A percentile compares a stretch with the other conserved stretches of the same genome.
These are phyloP conservation scores for Temnothorax ravouxi DNA, from an alignment of 2,888 invertebrate genomes.

Conservation along the genomic window DNA sequence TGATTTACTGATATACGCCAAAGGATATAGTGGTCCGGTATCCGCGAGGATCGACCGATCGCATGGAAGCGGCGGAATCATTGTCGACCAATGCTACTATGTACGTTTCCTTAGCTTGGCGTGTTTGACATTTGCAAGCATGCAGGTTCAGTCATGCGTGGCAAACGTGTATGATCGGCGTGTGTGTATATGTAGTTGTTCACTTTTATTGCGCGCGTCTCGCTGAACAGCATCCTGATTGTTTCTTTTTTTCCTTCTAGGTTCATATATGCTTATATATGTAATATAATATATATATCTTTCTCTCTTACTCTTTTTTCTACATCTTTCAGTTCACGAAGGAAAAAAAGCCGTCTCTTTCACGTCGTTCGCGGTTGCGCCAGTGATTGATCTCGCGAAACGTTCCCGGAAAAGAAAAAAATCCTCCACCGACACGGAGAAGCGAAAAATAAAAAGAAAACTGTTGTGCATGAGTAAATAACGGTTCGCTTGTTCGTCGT, in stretches of 20 bases:
- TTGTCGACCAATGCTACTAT: slow-evolving; percentile 58
- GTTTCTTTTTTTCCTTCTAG: slow-evolving; percentile 45
- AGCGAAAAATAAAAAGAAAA: slow-evolving; percentile 47
- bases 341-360: slow-evolving; percentile 59
- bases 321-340: slow-evolving; percentile 32
- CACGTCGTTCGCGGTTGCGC: slow-evolving; percentile 57
- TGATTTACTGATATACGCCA: slow-evolving; percentile 45
- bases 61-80: slow-evolving; percentile 52
- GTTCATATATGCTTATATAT: slow-evolving; percentile 21
- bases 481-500: slow-evolving; percentile 71
- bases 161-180: slow-evolving; percentile 50
- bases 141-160: slow-evolving; percentile 56
- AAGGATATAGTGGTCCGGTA: slow-evolving; percentile 34
- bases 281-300: slow-evolving; percentile 22
- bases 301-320: slow-evolving; percentile 6
- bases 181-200: slow-evolving; percentile 44
- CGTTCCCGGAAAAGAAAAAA: slow-evolving; percentile 4
- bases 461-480: slow-evolving; percentile 56
- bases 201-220: slow-evolving; percentile 56
- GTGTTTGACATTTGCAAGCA: slow-evolving; percentile 58
- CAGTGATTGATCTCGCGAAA: slow-evolving; percentile 46
- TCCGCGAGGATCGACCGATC: slow-evolving; percentile 56
- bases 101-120: slow-evolving; percentile 55
- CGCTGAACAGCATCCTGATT: slow-evolving; percentile 37
- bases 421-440: slow-evolving; percentile 28